Evolutionary conservation across 2,888 invertebrate genomes (phyloP).

Genomic region (Conistra vaccinii): DNA sequence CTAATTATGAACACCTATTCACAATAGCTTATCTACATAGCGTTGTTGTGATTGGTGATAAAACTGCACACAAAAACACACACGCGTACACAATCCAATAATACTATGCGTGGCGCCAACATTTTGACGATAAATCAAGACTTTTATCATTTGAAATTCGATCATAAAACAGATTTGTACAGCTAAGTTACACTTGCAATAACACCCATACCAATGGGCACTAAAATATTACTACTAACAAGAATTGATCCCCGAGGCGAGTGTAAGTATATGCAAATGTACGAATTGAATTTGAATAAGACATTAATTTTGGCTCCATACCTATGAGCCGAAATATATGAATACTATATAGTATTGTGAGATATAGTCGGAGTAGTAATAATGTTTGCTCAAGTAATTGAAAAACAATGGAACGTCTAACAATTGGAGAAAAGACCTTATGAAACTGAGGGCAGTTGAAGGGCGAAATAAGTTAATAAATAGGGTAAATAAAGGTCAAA

Average conservation of each 20-base stretch:
- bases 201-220: neutral
- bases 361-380: neutral
- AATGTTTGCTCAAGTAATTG: conserved; percentile 24
- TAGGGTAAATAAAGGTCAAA: neutral
- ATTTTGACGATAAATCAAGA: neutral
- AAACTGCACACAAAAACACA: conserved; percentile 4
- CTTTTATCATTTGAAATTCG: neutral
- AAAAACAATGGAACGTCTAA: conserved; percentile 25
- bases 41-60: conserved; percentile 16
- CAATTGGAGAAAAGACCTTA: neutral
- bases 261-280: conserved; percentile 45
- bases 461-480: neutral
- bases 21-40: neutral
- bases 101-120: neutral
- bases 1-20: neutral
- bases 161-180: neutral
- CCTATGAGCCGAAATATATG: conserved; percentile 7
- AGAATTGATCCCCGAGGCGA: conserved; percentile 19
- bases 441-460: conserved; percentile 12
- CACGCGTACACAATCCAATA: neutral
- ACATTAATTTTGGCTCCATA: conserved; percentile 13
- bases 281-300: conserved; percentile 51
- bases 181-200: neutral
- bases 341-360: conserved; percentile 14
- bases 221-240: conserved; percentile 13